Evolutionary conservation across 2,888 invertebrate species (phyloP), one percentile per base, ranked within the genome.

Genomic region (Atethmia centrago): DNA sequence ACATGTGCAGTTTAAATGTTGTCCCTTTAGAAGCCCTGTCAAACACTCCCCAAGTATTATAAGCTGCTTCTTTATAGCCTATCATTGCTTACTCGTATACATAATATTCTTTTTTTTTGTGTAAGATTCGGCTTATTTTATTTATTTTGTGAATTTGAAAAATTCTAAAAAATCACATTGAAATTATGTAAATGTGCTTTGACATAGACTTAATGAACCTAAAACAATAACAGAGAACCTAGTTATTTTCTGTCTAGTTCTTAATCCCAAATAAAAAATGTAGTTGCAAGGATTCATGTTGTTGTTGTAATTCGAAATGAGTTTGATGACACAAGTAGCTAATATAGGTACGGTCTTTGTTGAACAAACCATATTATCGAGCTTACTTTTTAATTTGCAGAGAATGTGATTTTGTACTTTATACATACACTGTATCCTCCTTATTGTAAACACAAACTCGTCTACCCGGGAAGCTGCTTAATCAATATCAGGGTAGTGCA

Each of bases 21-120:
- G 19, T 21, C 53, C n/a, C 19, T 55, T 36, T 56, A 51, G 4
- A 2, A 55, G 28, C 65, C 21, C 28, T 36, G 1, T 8, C 19
- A 49, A 31, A 42, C 25, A 40, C 9, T 51, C 21, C 45, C 25
- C 1, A 67, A 59, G 19, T 55, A 53, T 53, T 56, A 12, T 40
- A 55, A 21, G 16, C 67, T 62, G 85, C 82, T 80, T 74, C 31
- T 55, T 31, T 45, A 64, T 14, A 31, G 85, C 80, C 80, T 80
- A 10, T 40, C 19, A 65, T 81, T 80, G 80, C 80, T 80, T 56
- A 51, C 21, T 9, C 14, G 19, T 78, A 21, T 66, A 68, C 31
- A 45, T 16, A 19, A 42, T 49, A 42, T 14, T 56, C 7, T 5
- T 0, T 9, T 56, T 49, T 80, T 58, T 45, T 36, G 4, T 36